Evolutionary conservation across 1,140 invertebrate species (phyloP).

Genomic region (Caenorhabditis briggsae): DNA sequence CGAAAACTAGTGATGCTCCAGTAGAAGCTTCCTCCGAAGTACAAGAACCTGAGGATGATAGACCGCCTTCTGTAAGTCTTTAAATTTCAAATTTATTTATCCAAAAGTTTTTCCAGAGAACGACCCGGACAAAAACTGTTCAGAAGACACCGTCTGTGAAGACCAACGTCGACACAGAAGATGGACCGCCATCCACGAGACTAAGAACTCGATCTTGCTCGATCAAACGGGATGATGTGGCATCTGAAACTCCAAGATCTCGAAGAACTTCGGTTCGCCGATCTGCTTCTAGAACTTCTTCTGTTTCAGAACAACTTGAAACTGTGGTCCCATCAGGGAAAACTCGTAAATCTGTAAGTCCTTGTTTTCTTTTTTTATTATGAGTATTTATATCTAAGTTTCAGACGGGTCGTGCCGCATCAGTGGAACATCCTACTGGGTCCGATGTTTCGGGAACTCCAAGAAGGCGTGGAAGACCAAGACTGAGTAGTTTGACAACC

Average conservation of each 20-base stretch:
- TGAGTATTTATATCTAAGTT: no score
- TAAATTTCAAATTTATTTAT: neutral
- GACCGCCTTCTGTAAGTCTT: constrained; percentile 10
- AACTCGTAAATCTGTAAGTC: no score
- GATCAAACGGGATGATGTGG: no score
- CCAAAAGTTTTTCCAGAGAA: neutral
- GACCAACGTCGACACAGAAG: neutral
- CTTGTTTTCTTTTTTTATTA: no score
- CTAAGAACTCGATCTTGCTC: neutral
- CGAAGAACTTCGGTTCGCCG: neutral
- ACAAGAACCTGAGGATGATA: neutral
- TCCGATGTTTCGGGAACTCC: neutral
- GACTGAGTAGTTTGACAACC: neutral
- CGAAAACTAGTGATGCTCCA: no score
- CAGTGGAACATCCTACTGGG: neutral
- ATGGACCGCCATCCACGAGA: neutral
- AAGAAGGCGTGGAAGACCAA: neutral
- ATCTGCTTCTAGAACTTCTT: neutral
- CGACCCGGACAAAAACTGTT: neutral
- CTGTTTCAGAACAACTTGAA: no score
- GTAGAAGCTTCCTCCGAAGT: neutral
- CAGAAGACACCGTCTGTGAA: neutral
- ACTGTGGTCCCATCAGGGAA: no score
- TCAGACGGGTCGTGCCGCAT: neutral
- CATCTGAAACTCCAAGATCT: neutral